A percentile compares a stretch with the other conserved stretches of the same genome.
Evolutionary conservation across 2,113 vertebrate species (phyloP).

Genomic region (Proteles cristata): DNA sequence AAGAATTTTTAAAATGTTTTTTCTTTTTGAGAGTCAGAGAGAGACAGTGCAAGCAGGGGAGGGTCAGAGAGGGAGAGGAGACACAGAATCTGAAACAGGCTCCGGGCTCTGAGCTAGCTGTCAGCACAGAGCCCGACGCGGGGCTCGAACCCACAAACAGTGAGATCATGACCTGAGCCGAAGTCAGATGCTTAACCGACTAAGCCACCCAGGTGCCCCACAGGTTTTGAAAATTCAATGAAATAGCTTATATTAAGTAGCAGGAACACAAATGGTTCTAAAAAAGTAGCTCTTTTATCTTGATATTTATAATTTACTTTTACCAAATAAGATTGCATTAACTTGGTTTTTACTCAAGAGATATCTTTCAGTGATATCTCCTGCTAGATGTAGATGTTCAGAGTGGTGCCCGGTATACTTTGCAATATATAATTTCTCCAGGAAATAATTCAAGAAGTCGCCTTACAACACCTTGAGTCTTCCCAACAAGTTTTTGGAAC

Average conservation of each 20-base stretch:
- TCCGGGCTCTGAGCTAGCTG: too few relatives aligned
- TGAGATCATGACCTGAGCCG: too few relatives aligned
- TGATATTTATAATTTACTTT: conserved; percentile 1
- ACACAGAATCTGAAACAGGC: too few relatives aligned
- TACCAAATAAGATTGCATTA: neutral
- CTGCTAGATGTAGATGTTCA: neutral
- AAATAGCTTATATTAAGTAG: neutral
- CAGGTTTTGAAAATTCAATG: conserved; percentile 28
- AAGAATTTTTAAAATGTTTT: too few relatives aligned
- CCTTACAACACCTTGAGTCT: neutral
- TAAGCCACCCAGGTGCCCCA: too few relatives aligned
- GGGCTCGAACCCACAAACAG: too few relatives aligned
- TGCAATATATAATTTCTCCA: neutral
- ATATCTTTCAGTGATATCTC: neutral
- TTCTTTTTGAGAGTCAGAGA: too few relatives aligned
- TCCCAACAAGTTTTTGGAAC: neutral
- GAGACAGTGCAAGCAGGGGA: too few relatives aligned
- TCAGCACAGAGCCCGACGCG: too few relatives aligned
- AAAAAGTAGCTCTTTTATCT: conserved; percentile 38
- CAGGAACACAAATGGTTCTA: neutral
- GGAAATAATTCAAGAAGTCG: neutral
- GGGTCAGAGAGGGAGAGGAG: too few relatives aligned
- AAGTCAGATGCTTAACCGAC: too few relatives aligned
- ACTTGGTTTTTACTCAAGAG: neutral
- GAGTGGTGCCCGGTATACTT: neutral